Base-by-base conservation (phyloP, 2,797 vertebrate species). In the Diglossa cyanea region DNA sequence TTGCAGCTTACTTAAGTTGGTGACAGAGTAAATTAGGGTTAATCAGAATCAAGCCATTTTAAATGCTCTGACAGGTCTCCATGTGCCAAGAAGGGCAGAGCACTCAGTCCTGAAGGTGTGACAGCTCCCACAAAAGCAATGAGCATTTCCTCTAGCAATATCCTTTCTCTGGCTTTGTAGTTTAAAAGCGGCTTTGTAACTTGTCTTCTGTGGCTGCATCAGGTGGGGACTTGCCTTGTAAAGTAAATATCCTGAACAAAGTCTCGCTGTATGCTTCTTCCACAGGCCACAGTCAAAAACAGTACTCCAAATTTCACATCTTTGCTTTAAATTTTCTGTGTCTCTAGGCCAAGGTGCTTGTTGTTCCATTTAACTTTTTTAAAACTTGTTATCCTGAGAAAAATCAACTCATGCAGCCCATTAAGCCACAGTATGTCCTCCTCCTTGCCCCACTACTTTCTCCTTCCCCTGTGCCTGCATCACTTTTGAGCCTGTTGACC, bases 271-370 rank as follows among this genome's bases (percentile, higher is more conserved):
- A 1, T 57, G 13, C 17, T 67, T 73, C 71, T 44, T 33, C 13
- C 9, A 39, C 13, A 42, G 28, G 12, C 24, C 13, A 35, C 24
- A 65, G 11, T 45, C 35, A 63, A 44, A 71, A 81, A 57, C 14
- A 84, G 15, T 4, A 39, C 4, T 65, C 30, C 0, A 0, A 35
- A 31, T 74, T 70, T 80, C 33, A 9, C 37, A 63, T 0, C 20
- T 74, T 74, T n/a, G 26, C 33, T 37, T 63, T 81, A 45, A 45
- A 12, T 88, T 76, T 80, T 86, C 44, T 88, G 4, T 19, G 4
- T 65, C 23, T 91, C 30, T 33, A 40, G 16, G 19, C 37, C 28
- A 70, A 76, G 19, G 9, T 63, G 9, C 13, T 54, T 84, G 26
- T 54, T 21, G 6, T 68, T 92, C 19, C 9, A n/a, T 63, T 19